Evolutionary conservation across 2,888 invertebrate species (phyloP), one percentile per base, ranked within the genome.

Genomic region (Yponomeuta evonymella): DNA sequence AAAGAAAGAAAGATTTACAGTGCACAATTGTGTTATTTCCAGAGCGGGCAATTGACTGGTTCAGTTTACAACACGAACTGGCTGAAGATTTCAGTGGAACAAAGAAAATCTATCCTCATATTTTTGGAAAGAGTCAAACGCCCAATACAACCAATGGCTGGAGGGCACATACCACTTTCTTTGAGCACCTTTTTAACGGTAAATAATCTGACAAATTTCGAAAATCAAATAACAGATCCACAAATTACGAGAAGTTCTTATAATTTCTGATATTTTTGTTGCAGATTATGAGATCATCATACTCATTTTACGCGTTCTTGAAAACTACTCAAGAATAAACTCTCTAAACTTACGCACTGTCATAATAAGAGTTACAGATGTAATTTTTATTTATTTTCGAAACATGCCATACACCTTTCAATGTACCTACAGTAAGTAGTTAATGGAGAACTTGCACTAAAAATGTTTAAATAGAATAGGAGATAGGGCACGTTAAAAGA

Each of bases 51-150:
- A 62, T 70, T 84, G 43, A 75, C 75, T 71, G 76, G 81, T 67
- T 83, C 83, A 1, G 89, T 89, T 71, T 85, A 83, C 72, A 73
- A 73, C 12, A 77, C 83, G 80, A 75, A 85, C 68, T 86, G 86
- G 86, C 67, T 79, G 30, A 72, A 77, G 11, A 74, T 80, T 36
- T 76, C 83, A 3, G 15, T 76, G 9, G 78, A 77, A 72, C 74
- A 78, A 71, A 79, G 79, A 43, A 77, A 75, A 67, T 69, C 75
- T 23, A 76, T 93, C 36, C 75, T 90, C 15, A 79, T 89, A 71
- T 84, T 93, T 71, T 92, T 93, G 91, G 87, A 86, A 70, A 79
- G 87, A 75, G 79, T 88, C 33, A 89, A 90, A 75, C 78, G 77
- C 15, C 87, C 87, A 0, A 82, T 92, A 68, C 76, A 78, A 71